Percentiles rank a stretch among this genome's conserved stretches.
Evolutionary conservation across 1,140 invertebrate species (phyloP).

Genomic region (Orius insidiosus): DNA sequence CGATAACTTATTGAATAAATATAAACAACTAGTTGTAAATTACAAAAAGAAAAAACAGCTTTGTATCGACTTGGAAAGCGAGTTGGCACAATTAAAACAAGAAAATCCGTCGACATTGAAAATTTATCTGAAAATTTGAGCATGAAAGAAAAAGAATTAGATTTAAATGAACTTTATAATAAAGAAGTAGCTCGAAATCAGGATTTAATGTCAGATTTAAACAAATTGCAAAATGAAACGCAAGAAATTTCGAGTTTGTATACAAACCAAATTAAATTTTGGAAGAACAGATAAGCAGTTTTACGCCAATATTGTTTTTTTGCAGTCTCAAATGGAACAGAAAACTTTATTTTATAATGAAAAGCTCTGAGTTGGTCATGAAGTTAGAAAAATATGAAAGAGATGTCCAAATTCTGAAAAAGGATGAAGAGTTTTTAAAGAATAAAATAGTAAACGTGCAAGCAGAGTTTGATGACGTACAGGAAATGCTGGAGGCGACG

Average conservation of each 20-base stretch:
- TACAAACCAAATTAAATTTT: too few species aligned
- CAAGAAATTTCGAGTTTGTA: too few species aligned
- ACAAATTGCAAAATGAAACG: conserved; percentile 17
- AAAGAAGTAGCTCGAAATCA: conserved; percentile 15
- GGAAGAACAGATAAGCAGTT: too few species aligned
- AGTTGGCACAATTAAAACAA: conserved; percentile 8
- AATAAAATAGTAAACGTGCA: conserved; percentile 15
- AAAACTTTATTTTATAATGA: too few species aligned
- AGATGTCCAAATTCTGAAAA: conserved; percentile 50
- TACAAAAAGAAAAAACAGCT: too few species aligned
- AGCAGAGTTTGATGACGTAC: conserved; percentile 23
- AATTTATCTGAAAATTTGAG: conserved; percentile 2
- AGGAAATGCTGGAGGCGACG: conserved; percentile 1
- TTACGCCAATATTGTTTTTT: too few species aligned
- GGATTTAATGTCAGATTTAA: conserved; percentile 12
- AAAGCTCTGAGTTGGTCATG: conserved; percentile 24
- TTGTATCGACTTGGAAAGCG: conserved; percentile 23
- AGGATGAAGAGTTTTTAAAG: conserved; percentile 27
- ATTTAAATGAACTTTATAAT: conserved; percentile 15
- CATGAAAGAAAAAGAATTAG: conserved; percentile 8
- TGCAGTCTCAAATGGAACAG: too few species aligned
- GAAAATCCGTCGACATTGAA: conserved; percentile 5
- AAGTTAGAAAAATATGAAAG: conserved; percentile 54
- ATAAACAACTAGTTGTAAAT: background rate
- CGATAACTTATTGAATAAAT: background rate